Percentiles rank a stretch among this genome's conserved stretches.
These are phyloP conservation scores for Candoia aspera DNA, from an alignment of 2,113 vertebrate genomes.

Conservation along the genomic window DNA sequence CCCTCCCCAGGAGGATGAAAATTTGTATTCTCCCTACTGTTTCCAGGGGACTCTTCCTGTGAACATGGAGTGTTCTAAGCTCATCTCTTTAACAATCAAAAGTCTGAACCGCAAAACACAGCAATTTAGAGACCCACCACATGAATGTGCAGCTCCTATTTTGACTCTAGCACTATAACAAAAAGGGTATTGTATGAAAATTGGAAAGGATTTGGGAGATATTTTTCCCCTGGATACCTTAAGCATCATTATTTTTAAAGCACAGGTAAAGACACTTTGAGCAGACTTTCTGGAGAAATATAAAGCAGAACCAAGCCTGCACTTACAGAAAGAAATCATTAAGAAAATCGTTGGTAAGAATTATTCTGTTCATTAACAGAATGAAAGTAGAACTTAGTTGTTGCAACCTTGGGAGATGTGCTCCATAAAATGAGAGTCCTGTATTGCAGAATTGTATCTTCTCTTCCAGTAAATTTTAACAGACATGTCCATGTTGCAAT, in stretches of 20 bases:
- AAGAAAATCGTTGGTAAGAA: background rate
- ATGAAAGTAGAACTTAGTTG: background rate
- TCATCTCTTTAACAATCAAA: background rate
- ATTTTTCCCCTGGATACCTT: background rate
- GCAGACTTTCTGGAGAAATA: background rate
- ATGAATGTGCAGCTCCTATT: background rate
- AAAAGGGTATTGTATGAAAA: slow-evolving; percentile 13
- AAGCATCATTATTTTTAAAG: slow-evolving; percentile 27
- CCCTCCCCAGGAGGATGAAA: slow-evolving; percentile 10
- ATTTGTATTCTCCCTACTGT: background rate
- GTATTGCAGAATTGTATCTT: background rate
- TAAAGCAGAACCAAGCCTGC: background rate
- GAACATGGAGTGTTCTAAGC: background rate
- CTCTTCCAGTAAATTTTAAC: background rate
- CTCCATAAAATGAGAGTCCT: background rate
- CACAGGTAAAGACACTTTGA: background rate
- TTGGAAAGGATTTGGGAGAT: slow-evolving; percentile 11
- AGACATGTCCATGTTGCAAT: background rate
- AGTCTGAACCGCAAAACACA: slow-evolving; percentile 12
- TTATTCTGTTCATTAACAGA: background rate
- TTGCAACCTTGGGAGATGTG: background rate
- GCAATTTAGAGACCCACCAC: slow-evolving; percentile 20
- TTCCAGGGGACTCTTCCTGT: slow-evolving; percentile 1
- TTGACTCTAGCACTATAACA: slow-evolving; percentile 20
- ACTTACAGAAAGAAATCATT: background rate